Conservation (phyloP, 1,140 invertebrate species). For the Achroia grisella region DNA sequence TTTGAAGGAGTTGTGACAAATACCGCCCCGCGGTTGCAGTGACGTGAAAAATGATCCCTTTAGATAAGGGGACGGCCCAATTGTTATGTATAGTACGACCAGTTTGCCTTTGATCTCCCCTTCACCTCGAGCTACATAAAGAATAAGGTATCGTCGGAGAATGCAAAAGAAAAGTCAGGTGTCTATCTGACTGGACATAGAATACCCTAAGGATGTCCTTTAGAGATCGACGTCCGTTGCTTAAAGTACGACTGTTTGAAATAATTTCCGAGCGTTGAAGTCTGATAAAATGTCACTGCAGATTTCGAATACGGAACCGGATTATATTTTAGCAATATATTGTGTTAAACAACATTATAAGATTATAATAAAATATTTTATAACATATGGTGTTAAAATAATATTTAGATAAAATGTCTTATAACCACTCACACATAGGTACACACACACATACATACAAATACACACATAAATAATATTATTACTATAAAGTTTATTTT, state of each 20-base stretch:
- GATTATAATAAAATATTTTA: no score
- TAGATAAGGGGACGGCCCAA: conserved; percentile 46
- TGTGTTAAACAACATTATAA: no score
- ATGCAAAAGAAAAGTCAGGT: conserved; percentile 2
- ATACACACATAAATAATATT: no score
- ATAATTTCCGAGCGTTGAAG: conserved; percentile 22
- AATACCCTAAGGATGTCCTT: conserved; percentile 19
- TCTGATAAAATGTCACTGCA: no score
- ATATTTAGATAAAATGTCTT: no score
- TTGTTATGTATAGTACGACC: conserved; percentile 38
- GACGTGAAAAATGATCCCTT: conserved; percentile 60
- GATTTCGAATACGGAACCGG: no score
- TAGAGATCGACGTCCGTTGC: conserved; percentile 21
- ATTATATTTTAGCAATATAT: no score
- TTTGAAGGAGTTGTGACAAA: conserved; percentile 55
- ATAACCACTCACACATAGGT: no score
- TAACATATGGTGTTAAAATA: no score
- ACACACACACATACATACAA: no score
- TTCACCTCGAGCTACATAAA: no score
- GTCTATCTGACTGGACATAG: conserved; percentile 11
- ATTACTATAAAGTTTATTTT: no score
- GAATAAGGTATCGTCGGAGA: not conserved
- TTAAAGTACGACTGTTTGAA: conserved; percentile 23
- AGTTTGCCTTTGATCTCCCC: conserved; percentile 14
- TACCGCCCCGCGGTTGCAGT: conserved; percentile 31